Evolutionary conservation across 2,888 invertebrate genomes (phyloP), one percentile per base, ranked within the genome.

Genomic region (Agelastica alni): DNA sequence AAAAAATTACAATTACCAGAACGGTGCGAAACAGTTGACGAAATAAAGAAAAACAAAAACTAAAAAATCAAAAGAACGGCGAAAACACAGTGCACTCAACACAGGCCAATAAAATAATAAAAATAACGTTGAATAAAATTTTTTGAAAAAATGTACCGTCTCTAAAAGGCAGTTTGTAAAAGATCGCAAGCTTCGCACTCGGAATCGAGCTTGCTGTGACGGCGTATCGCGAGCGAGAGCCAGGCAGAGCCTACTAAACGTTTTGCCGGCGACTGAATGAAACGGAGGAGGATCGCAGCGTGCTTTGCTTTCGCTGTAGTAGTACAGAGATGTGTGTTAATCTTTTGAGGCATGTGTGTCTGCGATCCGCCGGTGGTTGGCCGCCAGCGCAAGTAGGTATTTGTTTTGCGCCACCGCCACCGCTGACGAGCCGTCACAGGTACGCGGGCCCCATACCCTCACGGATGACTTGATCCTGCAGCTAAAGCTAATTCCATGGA

Each of bases 301-400:
- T 30, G 43, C 43, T 17, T 28, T 30, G 31, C 28, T 26, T 26
- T 26, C 26, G 26, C 26, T 26, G 9, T 26, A 9, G 6, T 26
- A 9, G 4, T 22, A n/a, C n/a, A n/a, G n/a, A n/a, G 22, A 30
- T 43, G 42, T 42, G 47, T 45, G 53, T 55, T 51, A 56, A 56
- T 56, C 56, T 51, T 56, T 59, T 51, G 42, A 46, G 46, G 51
- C 51, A 55, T 51, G 55, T 51, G 47, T 44, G 36, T 20, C 34
- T 48, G 22, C 39, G 36, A 46, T 47, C 54, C 54, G 58, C 45
- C 48, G 47, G 59, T 56, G 53, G 59, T 53, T 54, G 44, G 49
- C 43, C 41, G 53, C 31, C 42, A 36, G 44, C 26, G 20, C 41
- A 41, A 30, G 41, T 16, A 20, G 16, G 34, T n/a, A 48, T 39